These are phyloP conservation scores for Chinchilla lanigera DNA, from an alignment of 2,113 vertebrate species.

Conservation along the genomic window DNA sequence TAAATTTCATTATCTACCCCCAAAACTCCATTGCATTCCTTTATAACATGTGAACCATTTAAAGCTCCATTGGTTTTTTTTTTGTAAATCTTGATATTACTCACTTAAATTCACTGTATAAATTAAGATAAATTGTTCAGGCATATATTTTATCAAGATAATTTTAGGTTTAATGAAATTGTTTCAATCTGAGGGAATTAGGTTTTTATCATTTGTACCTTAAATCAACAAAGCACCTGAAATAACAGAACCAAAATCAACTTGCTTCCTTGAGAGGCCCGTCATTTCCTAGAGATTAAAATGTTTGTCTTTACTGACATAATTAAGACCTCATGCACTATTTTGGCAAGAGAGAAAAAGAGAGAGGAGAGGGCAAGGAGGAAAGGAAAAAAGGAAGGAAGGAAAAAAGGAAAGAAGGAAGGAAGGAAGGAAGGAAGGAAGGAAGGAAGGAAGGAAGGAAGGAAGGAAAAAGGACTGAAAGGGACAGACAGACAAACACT, in stretches of 20 bases:
- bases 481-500: not conserved
- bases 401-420: too few species aligned
- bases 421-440: not conserved
- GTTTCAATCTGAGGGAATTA: conserved; percentile 4
- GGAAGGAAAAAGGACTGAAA: not conserved
- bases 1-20: not conserved
- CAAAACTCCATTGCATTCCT: not conserved
- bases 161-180: conserved; percentile 27
- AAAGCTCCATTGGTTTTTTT: not conserved
- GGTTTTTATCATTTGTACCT: conserved; percentile 1
- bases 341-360: not conserved
- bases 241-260: conserved; percentile 36
- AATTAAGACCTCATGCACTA: conserved; percentile 45
- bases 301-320: not conserved
- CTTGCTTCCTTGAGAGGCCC: not conserved
- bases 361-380: not conserved
- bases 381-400: not conserved
- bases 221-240: conserved; percentile 49
- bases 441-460: too few species aligned
- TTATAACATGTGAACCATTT: not conserved
- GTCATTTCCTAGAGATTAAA: not conserved
- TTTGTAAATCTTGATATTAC: not conserved
- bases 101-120: conserved; percentile 32
- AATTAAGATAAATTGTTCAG: conserved; percentile 30
- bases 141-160: not conserved